These are phyloP conservation scores for Mimachlamys varia DNA, from an alignment of 2,888 invertebrate genomes.

Conservation along the genomic window DNA sequence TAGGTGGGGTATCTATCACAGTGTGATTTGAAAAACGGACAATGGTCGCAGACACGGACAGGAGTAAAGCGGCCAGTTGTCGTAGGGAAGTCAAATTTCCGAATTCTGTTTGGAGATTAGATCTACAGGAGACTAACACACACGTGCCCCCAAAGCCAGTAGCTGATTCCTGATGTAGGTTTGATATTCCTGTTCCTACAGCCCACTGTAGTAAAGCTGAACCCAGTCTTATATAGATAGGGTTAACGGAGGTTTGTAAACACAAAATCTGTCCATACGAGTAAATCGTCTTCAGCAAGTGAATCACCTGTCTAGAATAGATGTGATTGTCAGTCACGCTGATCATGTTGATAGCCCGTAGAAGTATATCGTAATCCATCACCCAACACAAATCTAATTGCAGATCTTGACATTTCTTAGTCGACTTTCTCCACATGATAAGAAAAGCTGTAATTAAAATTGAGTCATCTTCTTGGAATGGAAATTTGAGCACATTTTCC, in stretches of 20 bases:
- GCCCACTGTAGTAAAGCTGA: neutral
- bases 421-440: constrained; percentile 6
- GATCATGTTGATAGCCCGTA: neutral
- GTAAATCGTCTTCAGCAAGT: neutral
- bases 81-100: neutral
- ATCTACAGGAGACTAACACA: neutral
- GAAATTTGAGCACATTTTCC: neutral
- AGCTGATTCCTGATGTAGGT: neutral
- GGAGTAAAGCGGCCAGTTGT: neutral
- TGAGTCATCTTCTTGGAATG: neutral
- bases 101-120: neutral
- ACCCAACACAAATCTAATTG: neutral
- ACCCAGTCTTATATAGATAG: neutral
- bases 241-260: neutral
- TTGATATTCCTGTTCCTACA: neutral
- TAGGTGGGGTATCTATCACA: too few species aligned
- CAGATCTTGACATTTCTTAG: neutral
- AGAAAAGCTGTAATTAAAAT: neutral
- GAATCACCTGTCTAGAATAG: neutral
- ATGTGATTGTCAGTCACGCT: neutral
- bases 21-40: neutral
- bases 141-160: neutral
- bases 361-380: neutral
- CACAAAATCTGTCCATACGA: neutral
- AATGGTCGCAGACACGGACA: neutral